A percentile compares a stretch with the other conserved stretches of the same genome.
phyloP scores from a whole-genome alignment of 2,113 vertebrate species.

The Mus musculus region GRCm39 chr11:83649501-83650000 shows the following conservation, averaged over 20 bases:
- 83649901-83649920: neutral
- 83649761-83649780: neutral
- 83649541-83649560: neutral
- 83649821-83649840: neutral
- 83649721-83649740: neutral
- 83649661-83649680: conserved; percentile 1
- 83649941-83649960: neutral
- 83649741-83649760: neutral
- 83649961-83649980: neutral
- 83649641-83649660: conserved; percentile 30
- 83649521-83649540: conserved; percentile 27
- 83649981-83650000: neutral
- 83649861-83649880: neutral
- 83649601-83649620: conserved; percentile 18
- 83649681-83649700: conserved; percentile 18
- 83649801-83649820: neutral
- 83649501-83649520: conserved; percentile 54
- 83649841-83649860: neutral
- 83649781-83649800: neutral
- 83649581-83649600: conserved; percentile 30
- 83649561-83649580: neutral
- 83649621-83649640: neutral
- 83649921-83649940: neutral
- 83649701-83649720: neutral
- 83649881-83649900: neutral